Evolutionary conservation across 1,140 invertebrate genomes (phyloP).

Genomic region (Euglossa dilemma): DNA sequence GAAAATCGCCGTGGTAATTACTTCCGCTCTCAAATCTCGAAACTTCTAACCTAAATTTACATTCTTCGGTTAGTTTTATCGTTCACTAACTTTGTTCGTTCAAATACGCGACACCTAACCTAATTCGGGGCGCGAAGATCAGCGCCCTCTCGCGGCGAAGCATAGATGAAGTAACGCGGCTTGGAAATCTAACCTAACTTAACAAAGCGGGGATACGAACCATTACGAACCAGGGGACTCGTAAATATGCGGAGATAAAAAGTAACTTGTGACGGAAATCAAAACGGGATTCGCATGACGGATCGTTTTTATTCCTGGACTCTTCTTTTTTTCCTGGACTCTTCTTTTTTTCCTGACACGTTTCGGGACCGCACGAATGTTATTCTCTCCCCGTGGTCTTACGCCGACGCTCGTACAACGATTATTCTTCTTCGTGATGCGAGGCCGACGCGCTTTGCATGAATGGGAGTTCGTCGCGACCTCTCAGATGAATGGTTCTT

Average conservation of each 20-base stretch:
- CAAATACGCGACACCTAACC: too few relatives aligned
- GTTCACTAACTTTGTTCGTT: too few relatives aligned
- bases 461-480: constrained; percentile 55
- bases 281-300: constrained; percentile 52
- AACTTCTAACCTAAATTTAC: too few relatives aligned
- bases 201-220: background rate
- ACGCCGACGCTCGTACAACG: constrained; percentile 32
- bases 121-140: too few relatives aligned
- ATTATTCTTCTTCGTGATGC: constrained; percentile 58
- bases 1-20: too few relatives aligned
- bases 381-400: constrained; percentile 29
- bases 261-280: background rate
- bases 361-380: constrained; percentile 53
- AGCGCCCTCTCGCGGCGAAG: too few relatives aligned
- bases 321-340: constrained; percentile 40
- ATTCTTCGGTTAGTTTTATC: too few relatives aligned
- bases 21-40: too few relatives aligned
- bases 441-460: constrained; percentile 58
- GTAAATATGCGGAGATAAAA: background rate
- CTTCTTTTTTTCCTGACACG: constrained; percentile 39
- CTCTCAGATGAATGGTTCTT: constrained; percentile 53
- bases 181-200: too few relatives aligned
- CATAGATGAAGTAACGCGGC: too few relatives aligned
- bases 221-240: background rate
- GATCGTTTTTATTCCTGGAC: constrained; percentile 63